Percentiles rank a stretch among this genome's conserved stretches.
Evolutionary conservation across 2,888 invertebrate genomes (phyloP).

Genomic region (Drosophila aldrichi): DNA sequence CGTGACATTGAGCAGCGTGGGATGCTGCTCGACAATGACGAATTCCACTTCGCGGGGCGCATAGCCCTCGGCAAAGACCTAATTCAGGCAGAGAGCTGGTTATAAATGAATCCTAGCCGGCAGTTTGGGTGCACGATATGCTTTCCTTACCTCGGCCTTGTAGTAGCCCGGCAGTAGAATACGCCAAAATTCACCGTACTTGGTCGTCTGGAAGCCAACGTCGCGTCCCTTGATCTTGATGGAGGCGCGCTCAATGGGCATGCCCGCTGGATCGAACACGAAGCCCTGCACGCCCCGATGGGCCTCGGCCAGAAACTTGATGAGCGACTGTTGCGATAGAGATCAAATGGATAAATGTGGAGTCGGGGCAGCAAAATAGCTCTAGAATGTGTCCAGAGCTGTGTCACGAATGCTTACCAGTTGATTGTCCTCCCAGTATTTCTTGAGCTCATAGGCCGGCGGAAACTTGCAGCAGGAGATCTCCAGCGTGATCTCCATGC

Average conservation of each 20-base stretch:
- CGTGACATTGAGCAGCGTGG: constrained; percentile 93
- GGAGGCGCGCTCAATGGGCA: constrained; percentile 92
- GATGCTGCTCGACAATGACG: constrained; percentile 93
- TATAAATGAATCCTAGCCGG: constrained; percentile 1
- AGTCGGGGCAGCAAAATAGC: neutral
- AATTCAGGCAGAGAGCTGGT: neutral
- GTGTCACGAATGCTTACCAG: constrained; percentile 86
- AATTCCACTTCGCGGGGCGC: constrained; percentile 94
- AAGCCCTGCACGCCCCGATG: constrained; percentile 96
- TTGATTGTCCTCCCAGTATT: constrained; percentile 96
- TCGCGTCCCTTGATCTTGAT: constrained; percentile 93
- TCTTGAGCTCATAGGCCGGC: constrained; percentile 90
- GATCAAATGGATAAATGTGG: neutral
- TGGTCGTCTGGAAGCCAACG: constrained; percentile 93
- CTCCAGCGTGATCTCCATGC: constrained; percentile 97
- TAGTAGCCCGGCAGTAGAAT: constrained; percentile 95
- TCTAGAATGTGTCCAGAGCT: neutral
- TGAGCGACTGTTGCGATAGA: constrained; percentile 89
- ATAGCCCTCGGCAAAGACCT: constrained; percentile 94
- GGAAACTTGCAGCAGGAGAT: constrained; percentile 98
- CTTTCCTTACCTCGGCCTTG: constrained; percentile 93
- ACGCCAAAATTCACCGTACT: constrained; percentile 98
- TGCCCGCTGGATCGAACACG: constrained; percentile 91
- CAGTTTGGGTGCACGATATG: neutral
- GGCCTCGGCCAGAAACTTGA: constrained; percentile 93